A percentile compares a stretch with the other conserved stretches of the same genome.
phyloP scores from a whole-genome alignment of 2,797 vertebrate species.

The Sus cebifrons region DNA sequence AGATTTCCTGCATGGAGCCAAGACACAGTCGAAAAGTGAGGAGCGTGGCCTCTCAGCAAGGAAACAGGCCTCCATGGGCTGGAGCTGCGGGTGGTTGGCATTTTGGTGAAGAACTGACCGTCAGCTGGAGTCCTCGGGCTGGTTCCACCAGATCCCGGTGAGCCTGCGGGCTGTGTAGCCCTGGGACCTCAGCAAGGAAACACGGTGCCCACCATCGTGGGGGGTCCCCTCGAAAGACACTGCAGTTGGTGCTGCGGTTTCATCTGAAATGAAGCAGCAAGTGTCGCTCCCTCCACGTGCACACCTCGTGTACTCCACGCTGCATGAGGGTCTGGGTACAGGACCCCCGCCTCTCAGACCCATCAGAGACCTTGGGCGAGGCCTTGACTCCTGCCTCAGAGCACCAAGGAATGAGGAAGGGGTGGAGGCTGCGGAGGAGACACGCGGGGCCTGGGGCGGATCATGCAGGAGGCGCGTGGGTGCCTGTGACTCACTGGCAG shows the following conservation, averaged over 20 bases:
- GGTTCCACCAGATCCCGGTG: fast-evolving
- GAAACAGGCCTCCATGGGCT: fast-evolving
- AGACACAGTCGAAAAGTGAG: background rate
- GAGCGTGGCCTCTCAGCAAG: background rate
- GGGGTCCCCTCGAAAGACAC: too few relatives aligned
- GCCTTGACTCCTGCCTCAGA: background rate
- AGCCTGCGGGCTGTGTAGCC: fast-evolving
- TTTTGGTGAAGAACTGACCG: background rate
- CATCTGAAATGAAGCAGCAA: background rate
- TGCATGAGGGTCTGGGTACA: fast-evolving
- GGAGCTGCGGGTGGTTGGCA: fast-evolving
- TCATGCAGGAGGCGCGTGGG: background rate
- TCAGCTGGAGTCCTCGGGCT: background rate
- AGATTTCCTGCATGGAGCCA: background rate
- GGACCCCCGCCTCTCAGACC: too few relatives aligned
- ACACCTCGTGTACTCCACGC: too few relatives aligned
- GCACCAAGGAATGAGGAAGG: fast-evolving
- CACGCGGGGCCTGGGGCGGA: background rate
- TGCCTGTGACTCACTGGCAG: background rate
- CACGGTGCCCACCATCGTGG: fast-evolving
- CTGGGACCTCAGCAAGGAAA: background rate
- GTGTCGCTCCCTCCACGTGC: fast-evolving
- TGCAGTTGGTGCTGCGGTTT: fast-evolving
- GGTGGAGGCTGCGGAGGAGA: fast-evolving
- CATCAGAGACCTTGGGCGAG: background rate